Base-by-base conservation (phyloP, 1,140 invertebrate genomes). In the Saccostrea cuccullata region DNA sequence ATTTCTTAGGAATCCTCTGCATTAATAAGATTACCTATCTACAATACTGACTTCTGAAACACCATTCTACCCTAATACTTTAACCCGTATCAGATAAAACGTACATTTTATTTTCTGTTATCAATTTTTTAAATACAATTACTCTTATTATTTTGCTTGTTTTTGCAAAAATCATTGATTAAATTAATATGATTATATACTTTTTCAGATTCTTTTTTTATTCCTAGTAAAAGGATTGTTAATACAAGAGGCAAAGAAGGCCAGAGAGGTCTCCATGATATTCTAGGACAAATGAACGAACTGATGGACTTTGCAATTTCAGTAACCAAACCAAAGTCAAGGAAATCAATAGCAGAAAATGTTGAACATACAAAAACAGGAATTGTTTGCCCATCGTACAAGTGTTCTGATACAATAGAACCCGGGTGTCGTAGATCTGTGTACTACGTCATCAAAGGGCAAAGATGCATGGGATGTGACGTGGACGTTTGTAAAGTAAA, bases 381-480 rank as follows among this genome's bases (percentile, higher is more conserved):
- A 13, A 15, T 77, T 77, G 70, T 77, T 77, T 77, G 70, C 30
- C 70, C 70, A 26, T 36, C 70, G 23, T 77, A 77, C 30, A 77
- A 77, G 13, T 77, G 70, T 36, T 77, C 70, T 4, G 70, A 77
- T 77, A 26, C 23, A 26, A 77, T 77, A 77, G 70, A 77, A 77
- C 70, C 70, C 70, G 70, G 70, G 36, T 77, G 70, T 77, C 70
- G 70, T 6, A 11, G 26, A 17, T 77, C 70, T 26, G 70, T 77
- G 23, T 77, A 77, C 13, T 77, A 77, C 70, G 70, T 77, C 23
- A 77, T 77, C 26, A 23, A 77, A 17, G 70, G 70, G 15, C 30
- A 77, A 8, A 26, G 70, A 30, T 77, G 70, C 70, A 77, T 77
- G 70, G 70, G 70, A 12, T 77, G 70, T 77, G 70, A 77, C 26